Base-by-base conservation (phyloP, 1,140 invertebrate genomes). In the Nasonia vitripennis region DNA sequence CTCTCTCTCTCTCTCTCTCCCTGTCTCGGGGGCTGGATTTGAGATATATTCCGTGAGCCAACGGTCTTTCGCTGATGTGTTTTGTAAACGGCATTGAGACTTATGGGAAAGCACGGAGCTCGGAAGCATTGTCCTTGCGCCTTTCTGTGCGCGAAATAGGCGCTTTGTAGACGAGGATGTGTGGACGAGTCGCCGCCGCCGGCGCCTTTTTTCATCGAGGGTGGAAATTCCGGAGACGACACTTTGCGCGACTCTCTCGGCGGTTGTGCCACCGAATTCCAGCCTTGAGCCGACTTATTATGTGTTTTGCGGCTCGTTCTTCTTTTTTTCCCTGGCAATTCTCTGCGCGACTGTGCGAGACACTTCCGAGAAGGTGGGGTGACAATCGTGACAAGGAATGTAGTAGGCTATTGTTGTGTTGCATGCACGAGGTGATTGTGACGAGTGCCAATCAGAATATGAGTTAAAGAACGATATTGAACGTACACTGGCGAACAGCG, bases 241-340 rank as follows among this genome's bases (percentile, higher is more conserved):
- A 78, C 75, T 78, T 78, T 78, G 75, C 75, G 34, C 34, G 34
- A 55, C 75, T 75, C 73, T 45, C 37, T 45, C 73, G 73, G 37
- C 17, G 73, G 37, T 3, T 51, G 14, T 51, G 34, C 17, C 37
- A 23, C 17, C 17, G 73, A 17, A 75, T 45, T 45, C 73, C 37
- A 45, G 37, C 2, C 34, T 75, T 45, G 41, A 45, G 10, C 71
- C 14, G 27, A 27, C 31, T 34, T 37, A 73, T 73, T 73, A 73
- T 73, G 27, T 27, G 23, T 34, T 73, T 73, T 17, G 71, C 31
- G 71, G 71, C 23, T 34, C 27, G 34, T 75, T 75, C 73, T 41
- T 45, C 31, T 45, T 75, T n/a, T 75, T 75, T 75, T n/a, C 17
- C 73, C n/a, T 23, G 17, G 9, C 7, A 2, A 45, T 7, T 17